Base-by-base conservation (phyloP, 2,797 vertebrate genomes). In the Anguilla marmorata region DNA sequence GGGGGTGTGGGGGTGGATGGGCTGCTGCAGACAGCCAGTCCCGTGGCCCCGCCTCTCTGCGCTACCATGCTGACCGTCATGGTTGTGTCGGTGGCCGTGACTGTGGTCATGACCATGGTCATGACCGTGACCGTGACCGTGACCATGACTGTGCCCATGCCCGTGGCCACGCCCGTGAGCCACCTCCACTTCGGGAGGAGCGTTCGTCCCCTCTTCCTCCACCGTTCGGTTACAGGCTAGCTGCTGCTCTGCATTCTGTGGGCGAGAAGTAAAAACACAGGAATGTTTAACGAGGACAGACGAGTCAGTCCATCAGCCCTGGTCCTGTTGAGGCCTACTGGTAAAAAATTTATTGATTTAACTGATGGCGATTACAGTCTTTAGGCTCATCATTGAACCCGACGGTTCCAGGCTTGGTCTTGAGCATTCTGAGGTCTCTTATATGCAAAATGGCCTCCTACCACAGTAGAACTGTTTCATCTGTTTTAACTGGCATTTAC, bases 211-310 rank as follows among this genome's bases (percentile, higher is more conserved):
- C 88, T 89, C 91, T 48, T 86, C 89, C 66, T 90, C 92, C 66
- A 86, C 66, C 79, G 85, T 91, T 48, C 8, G 88, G 80, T 80
- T 93, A 91, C 96, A 96, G 88, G 91, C 93, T 58, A 91, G 92
- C 66, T 91, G 92, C 4, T 85, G 90, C 72, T 93, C 91, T 54
- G 90, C 3, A 56, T 76, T 90, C 96, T 96, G 93, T 56, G 58
- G 41, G 14, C 19, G 87, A 84, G n/a, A 54, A 21, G 11, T 24
- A 74, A 41, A 30, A 80, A 45, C 16, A 24, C 19, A 45, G 9
- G 19, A 41, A 80, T 6, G 33, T 37, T 69, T n/a, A n/a, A 69
- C 0, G 21, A 63, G 58, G 58, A 63, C 63, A 1, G n/a, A 27
- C 63, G 6, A 27, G n/a, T 8, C 24, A 69, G 63, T 27, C 21